Evolutionary conservation across 2,888 invertebrate species (phyloP), one percentile per base, ranked within the genome.

Genomic region (Acleris cristana): DNA sequence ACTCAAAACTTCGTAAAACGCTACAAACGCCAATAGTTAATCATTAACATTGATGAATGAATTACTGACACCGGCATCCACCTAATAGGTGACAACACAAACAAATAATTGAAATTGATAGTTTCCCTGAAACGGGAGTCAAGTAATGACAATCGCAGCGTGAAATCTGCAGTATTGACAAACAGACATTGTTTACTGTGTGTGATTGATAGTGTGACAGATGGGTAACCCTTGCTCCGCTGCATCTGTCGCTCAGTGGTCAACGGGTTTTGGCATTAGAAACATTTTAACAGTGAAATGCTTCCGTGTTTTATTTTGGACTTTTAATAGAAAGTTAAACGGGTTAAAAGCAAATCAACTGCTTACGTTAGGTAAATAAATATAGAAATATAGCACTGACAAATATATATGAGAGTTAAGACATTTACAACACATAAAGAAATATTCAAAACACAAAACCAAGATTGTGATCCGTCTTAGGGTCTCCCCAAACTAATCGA

Each of bases 51-150:
- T 66, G 66, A 66, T 49, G 44, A 62, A 66, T 66, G 61, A 53
- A 19, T 45, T 55, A 51, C 34, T 16, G 65, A 52, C 53, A 21
- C 16, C 52, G 18, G 53, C 53, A 30, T 45, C 52, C 48, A 61
- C 53, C 63, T 54, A 67, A 67, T 63, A 57, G 67, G 48, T 67
- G 67, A 67, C 67, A 67, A 67, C 40, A 40, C 58, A 67, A 58
- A 67, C 54, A 66, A 69, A 55, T 69, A 69, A 69, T 69, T 61
- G 66, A 69, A 63, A 69, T 69, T 69, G 69, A 69, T 69, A 56
- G 61, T 61, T 56, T 63, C 56, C 57, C 57, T 48, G 21, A 18
- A 62, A 44, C 53, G 53, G 40, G 63, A 67, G 67, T 67, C 62
- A 67, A 67, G 63, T 67, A 67, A 67, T 63, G 67, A 67, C 53